Evolutionary conservation across 2,797 vertebrate species (phyloP).

Genomic region (Sebastes itinus): DNA sequence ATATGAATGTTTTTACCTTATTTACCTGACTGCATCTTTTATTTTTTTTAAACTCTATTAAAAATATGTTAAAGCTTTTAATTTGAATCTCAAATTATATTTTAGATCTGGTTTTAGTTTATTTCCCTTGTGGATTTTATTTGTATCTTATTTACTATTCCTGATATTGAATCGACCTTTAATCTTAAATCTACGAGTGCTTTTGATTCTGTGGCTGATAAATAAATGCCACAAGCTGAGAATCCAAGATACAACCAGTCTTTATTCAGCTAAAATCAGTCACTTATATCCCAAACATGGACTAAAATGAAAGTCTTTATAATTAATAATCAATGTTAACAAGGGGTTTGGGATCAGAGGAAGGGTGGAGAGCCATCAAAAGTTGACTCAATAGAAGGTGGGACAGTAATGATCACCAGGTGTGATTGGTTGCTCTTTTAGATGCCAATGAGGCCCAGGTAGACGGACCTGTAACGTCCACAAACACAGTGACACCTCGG

Average conservation of each 20-base stretch:
- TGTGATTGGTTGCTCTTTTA: constrained; percentile 5
- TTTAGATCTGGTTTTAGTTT: neutral
- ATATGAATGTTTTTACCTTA: neutral
- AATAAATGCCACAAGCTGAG: neutral
- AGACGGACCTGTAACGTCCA: constrained; percentile 32
- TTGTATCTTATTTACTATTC: neutral
- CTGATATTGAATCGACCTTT: neutral
- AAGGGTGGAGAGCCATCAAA: neutral
- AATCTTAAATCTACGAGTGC: neutral
- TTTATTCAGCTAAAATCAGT: neutral
- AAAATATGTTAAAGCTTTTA: neutral
- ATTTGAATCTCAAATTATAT: neutral
- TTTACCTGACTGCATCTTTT: neutral
- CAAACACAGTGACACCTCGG: constrained; percentile 39
- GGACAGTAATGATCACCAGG: constrained; percentile 3
- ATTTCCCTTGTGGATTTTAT: neutral
- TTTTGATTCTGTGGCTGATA: neutral
- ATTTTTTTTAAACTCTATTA: neutral
- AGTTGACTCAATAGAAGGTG: constrained; percentile 1
- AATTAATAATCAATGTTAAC: neutral
- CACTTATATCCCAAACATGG: neutral
- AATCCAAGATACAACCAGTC: neutral
- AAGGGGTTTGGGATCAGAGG: neutral
- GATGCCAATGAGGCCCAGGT: constrained; percentile 14
- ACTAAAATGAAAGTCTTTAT: neutral